Evolutionary conservation across 2,113 vertebrate genomes (phyloP).

Genomic region (Camelus bactrianus): DNA sequence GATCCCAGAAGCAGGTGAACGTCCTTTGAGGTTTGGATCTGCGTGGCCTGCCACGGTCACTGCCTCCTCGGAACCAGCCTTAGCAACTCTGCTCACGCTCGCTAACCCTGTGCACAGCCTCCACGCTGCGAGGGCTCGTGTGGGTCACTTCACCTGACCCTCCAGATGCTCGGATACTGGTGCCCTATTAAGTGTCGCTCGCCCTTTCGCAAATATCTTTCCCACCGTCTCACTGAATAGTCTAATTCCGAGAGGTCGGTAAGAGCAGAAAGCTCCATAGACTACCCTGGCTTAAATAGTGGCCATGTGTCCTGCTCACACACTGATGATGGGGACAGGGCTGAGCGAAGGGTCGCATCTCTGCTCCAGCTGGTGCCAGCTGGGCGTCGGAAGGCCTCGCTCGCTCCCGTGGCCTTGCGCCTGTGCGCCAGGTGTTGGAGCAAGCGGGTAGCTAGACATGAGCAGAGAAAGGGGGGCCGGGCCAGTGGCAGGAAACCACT

Average conservation of each 20-base stretch:
- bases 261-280: no score
- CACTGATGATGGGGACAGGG: not conserved
- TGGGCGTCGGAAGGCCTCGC: not conserved
- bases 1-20: fast-evolving
- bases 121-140: fast-evolving
- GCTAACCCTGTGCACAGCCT: fast-evolving
- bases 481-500: no score
- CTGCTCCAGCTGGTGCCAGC: not conserved
- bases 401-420: no score
- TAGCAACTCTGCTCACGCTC: not conserved
- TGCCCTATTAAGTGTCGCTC: fast-evolving
- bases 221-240: not conserved
- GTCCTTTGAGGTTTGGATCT: not conserved
- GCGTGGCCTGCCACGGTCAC: not conserved
- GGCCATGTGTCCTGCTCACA: not conserved
- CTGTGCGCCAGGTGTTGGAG: no score
- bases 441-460: no score
- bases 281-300: not conserved
- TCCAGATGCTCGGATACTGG: not conserved
- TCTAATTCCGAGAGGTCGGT: not conserved
- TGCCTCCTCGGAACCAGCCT: no score
- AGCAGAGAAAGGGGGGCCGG: no score
- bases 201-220: no score
- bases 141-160: not conserved
- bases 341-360: no score